Conservation (phyloP, 2,797 vertebrate genomes). For the Ceryle rudis region DNA sequence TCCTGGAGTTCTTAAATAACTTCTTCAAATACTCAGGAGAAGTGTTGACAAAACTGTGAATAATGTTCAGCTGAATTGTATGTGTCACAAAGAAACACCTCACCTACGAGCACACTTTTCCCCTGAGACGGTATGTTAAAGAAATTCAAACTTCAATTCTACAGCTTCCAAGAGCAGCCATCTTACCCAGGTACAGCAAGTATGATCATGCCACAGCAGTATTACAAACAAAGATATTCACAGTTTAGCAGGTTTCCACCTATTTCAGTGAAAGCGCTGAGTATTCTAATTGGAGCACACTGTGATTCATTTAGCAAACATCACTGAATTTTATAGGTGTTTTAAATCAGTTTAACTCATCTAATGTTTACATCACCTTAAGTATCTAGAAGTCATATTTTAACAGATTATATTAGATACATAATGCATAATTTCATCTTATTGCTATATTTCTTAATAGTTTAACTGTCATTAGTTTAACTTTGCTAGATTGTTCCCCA, state of each 20-base stretch:
- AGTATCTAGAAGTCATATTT: not conserved
- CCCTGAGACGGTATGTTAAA: not conserved
- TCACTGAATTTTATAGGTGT: not conserved
- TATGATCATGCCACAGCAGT: not conserved
- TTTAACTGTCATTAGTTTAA: not conserved
- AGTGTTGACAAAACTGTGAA: conserved; percentile 43
- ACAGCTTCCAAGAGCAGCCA: not conserved
- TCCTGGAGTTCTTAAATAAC: conserved; percentile 21
- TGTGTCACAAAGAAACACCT: conserved; percentile 15
- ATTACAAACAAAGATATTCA: not conserved
- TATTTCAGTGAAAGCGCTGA: not conserved
- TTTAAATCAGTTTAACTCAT: not conserved
- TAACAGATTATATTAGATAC: not conserved
- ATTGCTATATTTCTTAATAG: not conserved
- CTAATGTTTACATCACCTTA: not conserved
- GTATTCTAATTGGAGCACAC: not conserved
- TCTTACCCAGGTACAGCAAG: not conserved
- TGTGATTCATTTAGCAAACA: not conserved
- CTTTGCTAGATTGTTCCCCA: fast-evolving
- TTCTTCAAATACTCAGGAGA: conserved; percentile 10
- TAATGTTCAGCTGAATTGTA: not conserved
- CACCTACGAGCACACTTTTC: not conserved
- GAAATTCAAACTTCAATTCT: not conserved
- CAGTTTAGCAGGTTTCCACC: not conserved
- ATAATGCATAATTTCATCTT: not conserved